Conservation (phyloP, 1,140 invertebrate genomes). For the Lordiphosa collinella region DNA sequence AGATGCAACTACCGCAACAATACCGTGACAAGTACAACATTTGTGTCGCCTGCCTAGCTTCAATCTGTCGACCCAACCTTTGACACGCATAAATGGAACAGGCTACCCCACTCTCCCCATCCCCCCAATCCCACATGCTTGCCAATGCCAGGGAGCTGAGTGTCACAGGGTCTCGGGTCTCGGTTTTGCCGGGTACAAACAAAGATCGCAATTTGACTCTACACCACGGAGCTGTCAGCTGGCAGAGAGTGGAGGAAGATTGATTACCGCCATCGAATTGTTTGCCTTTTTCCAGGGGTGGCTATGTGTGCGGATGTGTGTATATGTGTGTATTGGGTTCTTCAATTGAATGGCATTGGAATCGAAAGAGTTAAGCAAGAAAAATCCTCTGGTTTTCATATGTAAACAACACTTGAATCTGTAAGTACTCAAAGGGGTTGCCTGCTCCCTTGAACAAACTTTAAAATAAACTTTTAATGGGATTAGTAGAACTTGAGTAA, state of each 20-base stretch:
- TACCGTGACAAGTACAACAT: conserved; percentile 72
- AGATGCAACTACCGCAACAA: conserved; percentile 76
- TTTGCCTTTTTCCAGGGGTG: conserved; percentile 55
- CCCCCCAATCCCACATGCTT: conserved; percentile 10
- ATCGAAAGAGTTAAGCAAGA: conserved; percentile 67
- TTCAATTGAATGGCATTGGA: conserved; percentile 71
- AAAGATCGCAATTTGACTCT: conserved; percentile 79
- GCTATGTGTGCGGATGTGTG: conserved; percentile 12
- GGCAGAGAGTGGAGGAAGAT: conserved; percentile 78
- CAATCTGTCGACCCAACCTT: conserved; percentile 74
- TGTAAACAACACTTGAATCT: conserved; percentile 61
- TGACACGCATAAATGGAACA: conserved; percentile 76
- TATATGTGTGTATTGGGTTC: conserved; percentile 27
- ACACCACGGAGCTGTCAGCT: conserved; percentile 79
- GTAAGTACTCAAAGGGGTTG: conserved; percentile 5
- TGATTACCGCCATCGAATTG: conserved; percentile 80
- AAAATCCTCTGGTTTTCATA: conserved; percentile 62
- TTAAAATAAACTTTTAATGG: conserved; percentile 27
- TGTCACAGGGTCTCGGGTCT: conserved; percentile 26
- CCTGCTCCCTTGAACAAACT: conserved; percentile 22
- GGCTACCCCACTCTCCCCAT: conserved; percentile 21
- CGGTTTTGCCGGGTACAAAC: conserved; percentile 56
- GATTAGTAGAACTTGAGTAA: neutral
- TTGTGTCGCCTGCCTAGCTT: conserved; percentile 68
- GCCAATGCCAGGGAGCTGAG: conserved; percentile 42